Base-by-base conservation (phyloP, 2,888 invertebrate genomes). In the Mythimna albipuncta region DNA sequence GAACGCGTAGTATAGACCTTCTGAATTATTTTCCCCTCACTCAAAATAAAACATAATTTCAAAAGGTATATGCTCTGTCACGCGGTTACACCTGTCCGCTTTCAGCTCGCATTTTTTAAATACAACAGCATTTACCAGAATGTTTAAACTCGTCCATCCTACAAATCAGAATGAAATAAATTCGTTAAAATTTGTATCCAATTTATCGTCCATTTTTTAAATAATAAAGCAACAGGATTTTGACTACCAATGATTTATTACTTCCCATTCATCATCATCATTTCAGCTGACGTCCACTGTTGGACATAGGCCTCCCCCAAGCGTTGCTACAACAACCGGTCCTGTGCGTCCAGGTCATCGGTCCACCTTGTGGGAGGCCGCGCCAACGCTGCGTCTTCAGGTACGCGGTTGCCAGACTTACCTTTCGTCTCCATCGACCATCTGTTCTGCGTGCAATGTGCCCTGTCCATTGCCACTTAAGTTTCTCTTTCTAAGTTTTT, bases 41-140 rank as follows among this genome's bases (percentile, higher is more conserved):
- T 9, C 19, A 71, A 76, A 75, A 75, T 59, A 64, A 75, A 71
- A 77, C 52, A 58, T 73, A 78, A 77, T 78, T 73, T 67, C 41
- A 68, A n/a, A 32, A 75, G 21, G 32, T 55, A 62, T 65, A 69
- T 63, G 32, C 59, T 66, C 47, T 64, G 69, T 54, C 64, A 67
- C 69, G 74, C 59, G 79, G 79, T 79, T 79, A 79, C 77, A 78
- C 79, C 79, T 79, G 69, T 64, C 67, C 68, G 47, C 62, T 75
- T 75, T 64, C 59, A 54, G 47, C 64, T 75, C 59, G 62, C 19
- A 75, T 61, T 79, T 79, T 78, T 69, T 75, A 79, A 79, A 75
- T 70, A 75, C 64, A 61, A 26, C 32, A 59, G 47, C 41, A 52
- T 79, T 79, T 79, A 16, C 19, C 54, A 47, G 38, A 73, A 47